Conservation (phyloP, 1,140 invertebrate species). For the Hylyphantes graminicola region DNA sequence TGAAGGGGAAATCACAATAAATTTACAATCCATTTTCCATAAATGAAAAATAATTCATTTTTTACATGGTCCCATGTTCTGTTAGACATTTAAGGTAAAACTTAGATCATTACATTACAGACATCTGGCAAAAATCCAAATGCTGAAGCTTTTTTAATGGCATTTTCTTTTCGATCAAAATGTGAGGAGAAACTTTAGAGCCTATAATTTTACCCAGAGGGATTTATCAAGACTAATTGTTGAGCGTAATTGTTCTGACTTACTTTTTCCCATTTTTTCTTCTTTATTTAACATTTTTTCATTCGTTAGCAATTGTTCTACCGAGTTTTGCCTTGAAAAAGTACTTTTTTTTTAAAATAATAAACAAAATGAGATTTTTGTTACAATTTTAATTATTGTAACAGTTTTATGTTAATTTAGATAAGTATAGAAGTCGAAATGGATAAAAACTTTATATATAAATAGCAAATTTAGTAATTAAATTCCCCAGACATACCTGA, state of each 20-base stretch:
- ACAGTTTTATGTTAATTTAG: no score
- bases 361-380: no score
- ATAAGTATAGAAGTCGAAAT: no score
- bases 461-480: no score
- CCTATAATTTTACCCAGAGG: conserved; percentile 16
- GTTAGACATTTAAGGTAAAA: conserved; percentile 11
- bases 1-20: conserved; percentile 17
- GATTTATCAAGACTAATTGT: conserved; percentile 26
- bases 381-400: no score
- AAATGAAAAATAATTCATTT: background rate
- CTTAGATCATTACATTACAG: conserved; percentile 24
- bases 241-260: conserved; percentile 2
- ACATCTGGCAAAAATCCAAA: conserved; percentile 15
- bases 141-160: background rate
- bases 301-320: no score
- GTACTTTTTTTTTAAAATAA: no score
- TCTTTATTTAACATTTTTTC: no score
- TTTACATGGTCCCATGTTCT: background rate
- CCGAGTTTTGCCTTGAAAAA: no score
- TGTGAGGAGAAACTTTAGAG: conserved; percentile 23
- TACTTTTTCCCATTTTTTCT: background rate
- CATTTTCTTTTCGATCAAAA: background rate
- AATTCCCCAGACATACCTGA: no score
- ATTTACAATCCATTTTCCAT: conserved; percentile 19
- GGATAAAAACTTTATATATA: no score